Base-by-base conservation (phyloP, 2,888 invertebrate genomes). In the Drosophila engyochracea region DNA sequence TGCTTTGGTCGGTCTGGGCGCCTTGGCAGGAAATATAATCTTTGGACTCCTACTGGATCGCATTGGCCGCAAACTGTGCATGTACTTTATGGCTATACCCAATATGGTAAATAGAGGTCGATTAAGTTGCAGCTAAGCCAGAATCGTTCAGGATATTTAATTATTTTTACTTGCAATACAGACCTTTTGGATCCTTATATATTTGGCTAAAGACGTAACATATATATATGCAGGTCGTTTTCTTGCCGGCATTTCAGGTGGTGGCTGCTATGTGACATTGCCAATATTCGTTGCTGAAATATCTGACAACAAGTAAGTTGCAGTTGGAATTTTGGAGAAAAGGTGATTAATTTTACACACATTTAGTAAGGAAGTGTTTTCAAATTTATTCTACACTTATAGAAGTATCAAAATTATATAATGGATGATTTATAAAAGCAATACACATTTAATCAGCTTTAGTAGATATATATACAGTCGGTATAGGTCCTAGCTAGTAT, bases 231-330 rank as follows among this genome's bases (percentile, higher is more conserved):
- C 83, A 4, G 92, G 91, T 3, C 82, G 93, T 6, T 77, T 86
- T 39, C 61, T 92, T 12, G 85, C 82, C 3, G 93, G 93, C 33
- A 59, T 91, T 1, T 79, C 91, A 5, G 92, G 92, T 4, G 93
- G 92, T 25, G 93, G 91, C 16, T 66, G 85, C 9, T 92, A 90
- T 61, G 79, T 92, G 4, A 76, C 83, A 1, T 67, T 92, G 19
- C 92, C 93, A 28, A 79, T 93, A 59, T 93, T 83, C 52, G 79
- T 93, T 12, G 81, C 91, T 14, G 93, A 93, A 81, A 93, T 93
- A 35, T 83, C 92, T 7, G 89, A 92, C 61, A 81, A 81, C 31
- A 79, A 79, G 92, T 92, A 72, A 85, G 89, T 84, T 12, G n/a
- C 12, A 6, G 44, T 12, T n/a, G 44, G 5, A 7, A 30, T n/a